phyloP scores from a whole-genome alignment of 1,140 invertebrate genomes.

The Zaprionus davidi region DNA sequence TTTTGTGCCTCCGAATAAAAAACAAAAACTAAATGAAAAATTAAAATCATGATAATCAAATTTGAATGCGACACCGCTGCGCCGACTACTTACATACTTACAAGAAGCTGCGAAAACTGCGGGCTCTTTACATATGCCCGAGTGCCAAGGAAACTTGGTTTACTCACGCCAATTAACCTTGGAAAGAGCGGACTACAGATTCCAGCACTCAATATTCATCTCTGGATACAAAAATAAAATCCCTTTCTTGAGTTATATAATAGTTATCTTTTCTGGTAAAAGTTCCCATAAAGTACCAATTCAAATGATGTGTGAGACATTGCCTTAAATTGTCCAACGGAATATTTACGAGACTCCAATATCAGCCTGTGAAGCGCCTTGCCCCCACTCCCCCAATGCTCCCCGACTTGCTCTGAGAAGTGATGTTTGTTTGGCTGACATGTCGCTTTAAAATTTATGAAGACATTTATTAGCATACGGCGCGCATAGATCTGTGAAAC shows the following conservation, averaged over 20 bases:
- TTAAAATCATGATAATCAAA: conserved; percentile 29
- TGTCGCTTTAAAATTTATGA: conserved; percentile 69
- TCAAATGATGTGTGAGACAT: conserved; percentile 57
- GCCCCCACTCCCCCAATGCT: conserved; percentile 10
- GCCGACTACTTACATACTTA: conserved; percentile 32
- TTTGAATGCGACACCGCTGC: conserved; percentile 17
- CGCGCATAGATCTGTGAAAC: conserved; percentile 72
- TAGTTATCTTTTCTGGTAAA: conserved; percentile 4
- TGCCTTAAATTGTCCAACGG: conserved; percentile 58
- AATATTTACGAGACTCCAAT: conserved; percentile 64
- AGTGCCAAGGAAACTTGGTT: conserved; percentile 18
- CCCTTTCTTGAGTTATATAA: background rate
- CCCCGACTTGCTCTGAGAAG: conserved; percentile 11
- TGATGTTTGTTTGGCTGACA: conserved; percentile 49
- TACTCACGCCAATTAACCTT: conserved; percentile 76
- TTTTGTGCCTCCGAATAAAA: conserved; percentile 38
- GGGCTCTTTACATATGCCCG: conserved; percentile 37
- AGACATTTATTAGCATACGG: conserved; percentile 76
- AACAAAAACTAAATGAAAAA: conserved; percentile 35
- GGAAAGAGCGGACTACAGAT: background rate
- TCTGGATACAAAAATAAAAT: background rate
- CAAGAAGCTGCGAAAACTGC: conserved; percentile 48
- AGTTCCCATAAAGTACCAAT: conserved; percentile 29
- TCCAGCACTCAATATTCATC: background rate
- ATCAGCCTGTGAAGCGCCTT: background rate